Conservation (phyloP, 2,113 vertebrate genomes). For the Psilopsiagon aurifrons region DNA sequence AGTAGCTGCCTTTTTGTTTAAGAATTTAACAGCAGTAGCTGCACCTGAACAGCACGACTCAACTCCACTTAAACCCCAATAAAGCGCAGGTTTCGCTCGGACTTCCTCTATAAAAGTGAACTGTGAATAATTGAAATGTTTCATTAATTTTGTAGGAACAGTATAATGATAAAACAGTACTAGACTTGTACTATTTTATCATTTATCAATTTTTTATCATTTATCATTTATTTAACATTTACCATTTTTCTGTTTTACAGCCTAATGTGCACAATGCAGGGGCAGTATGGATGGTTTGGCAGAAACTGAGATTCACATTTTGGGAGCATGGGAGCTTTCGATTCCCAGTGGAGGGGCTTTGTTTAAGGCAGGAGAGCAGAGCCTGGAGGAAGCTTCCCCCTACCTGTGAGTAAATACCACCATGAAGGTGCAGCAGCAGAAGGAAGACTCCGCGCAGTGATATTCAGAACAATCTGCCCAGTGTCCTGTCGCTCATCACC, state of each 20-base stretch:
- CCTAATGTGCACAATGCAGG: rapidly evolving
- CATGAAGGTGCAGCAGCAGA: not conserved
- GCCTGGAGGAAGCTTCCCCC: not conserved
- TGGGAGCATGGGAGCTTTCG: not conserved
- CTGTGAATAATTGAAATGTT: not conserved
- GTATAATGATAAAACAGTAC: not conserved
- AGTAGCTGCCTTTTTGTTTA: rapidly evolving
- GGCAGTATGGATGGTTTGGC: rapidly evolving
- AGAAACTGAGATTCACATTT: not conserved
- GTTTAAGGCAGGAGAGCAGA: not conserved
- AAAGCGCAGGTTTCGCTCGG: not conserved
- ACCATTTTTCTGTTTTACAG: no score
- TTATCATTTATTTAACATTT: no score
- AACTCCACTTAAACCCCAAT: not conserved
- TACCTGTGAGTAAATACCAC: not conserved
- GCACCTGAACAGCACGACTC: not conserved
- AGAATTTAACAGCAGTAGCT: not conserved
- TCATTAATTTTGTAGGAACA: not conserved
- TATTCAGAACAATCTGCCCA: not conserved
- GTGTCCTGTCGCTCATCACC: not conserved
- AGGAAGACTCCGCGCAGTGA: not conserved
- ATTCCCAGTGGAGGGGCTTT: not conserved
- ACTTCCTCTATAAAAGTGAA: not conserved
- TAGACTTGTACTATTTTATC: no score
- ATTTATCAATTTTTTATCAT: no score